Evolutionary conservation across 2,888 invertebrate genomes (phyloP).

Genomic region (Druceiella hillmani): DNA sequence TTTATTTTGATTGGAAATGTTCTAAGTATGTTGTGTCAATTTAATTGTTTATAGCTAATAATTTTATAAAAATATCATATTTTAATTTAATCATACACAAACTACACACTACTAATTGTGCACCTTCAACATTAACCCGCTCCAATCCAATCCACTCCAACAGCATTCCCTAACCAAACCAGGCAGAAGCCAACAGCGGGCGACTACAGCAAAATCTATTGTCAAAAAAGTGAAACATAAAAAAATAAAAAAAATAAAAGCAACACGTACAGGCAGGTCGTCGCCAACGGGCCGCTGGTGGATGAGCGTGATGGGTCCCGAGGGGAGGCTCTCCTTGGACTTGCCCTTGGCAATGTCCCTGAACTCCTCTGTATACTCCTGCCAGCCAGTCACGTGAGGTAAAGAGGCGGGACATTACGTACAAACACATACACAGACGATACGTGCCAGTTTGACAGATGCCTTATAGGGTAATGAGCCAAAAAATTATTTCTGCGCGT

Average conservation of each 20-base stretch:
- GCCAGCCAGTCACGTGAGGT: conserved; percentile 30
- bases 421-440: conserved; percentile 45
- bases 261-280: conserved; percentile 75
- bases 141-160: background rate
- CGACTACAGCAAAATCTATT: background rate
- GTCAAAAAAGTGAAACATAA: conserved; percentile 2
- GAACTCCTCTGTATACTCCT: conserved; percentile 97
- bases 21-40: no score
- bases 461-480: conserved; percentile 1
- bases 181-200: conserved; percentile 1
- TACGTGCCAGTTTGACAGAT: no score
- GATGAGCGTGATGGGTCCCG: conserved; percentile 90
- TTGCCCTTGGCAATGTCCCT: conserved; percentile 94
- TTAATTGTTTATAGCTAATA: no score
- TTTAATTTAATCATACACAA: no score
- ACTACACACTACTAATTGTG: no score
- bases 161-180: conserved; percentile 6
- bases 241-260: conserved; percentile 18
- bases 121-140: no score
- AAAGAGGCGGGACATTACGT: conserved; percentile 26
- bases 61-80: no score
- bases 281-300: conserved; percentile 94
- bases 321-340: conserved; percentile 87
- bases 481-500: conserved; percentile 3
- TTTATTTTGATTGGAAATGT: no score